Evolutionary conservation across 2,888 invertebrate species (phyloP).

Genomic region (Crossocerus cetratus): DNA sequence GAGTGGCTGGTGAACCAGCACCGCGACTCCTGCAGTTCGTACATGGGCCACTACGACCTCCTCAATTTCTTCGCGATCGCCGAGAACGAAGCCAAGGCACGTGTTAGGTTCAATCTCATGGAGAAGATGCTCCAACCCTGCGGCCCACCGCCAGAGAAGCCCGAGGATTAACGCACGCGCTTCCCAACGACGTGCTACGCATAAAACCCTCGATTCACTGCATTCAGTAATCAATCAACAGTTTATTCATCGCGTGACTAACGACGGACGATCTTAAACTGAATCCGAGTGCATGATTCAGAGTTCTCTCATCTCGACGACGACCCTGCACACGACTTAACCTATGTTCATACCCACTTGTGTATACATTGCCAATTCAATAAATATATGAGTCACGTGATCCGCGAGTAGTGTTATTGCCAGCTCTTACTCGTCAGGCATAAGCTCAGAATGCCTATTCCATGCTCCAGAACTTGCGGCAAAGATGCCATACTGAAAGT

Average conservation of each 20-base stretch:
- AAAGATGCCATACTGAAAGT: constrained; percentile 88
- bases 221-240: background rate
- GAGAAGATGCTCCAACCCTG: constrained; percentile 99
- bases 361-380: too few relatives aligned
- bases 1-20: constrained; percentile 99
- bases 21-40: constrained; percentile 95
- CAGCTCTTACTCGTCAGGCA: background rate
- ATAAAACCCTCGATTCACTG: background rate
- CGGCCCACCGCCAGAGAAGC: constrained; percentile 98
- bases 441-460: constrained; percentile 81
- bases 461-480: constrained; percentile 86
- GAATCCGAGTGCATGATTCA: too few relatives aligned
- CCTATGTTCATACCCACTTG: too few relatives aligned
- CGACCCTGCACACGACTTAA: too few relatives aligned
- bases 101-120: constrained; percentile 97
- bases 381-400: too few relatives aligned
- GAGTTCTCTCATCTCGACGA: too few relatives aligned
- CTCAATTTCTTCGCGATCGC: constrained; percentile 95
- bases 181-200: background rate
- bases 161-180: constrained; percentile 85
- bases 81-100: constrained; percentile 98
- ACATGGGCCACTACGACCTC: constrained; percentile 97
- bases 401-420: too few relatives aligned
- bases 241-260: background rate
- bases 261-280: background rate